Evolutionary conservation across 2,797 vertebrate genomes (phyloP), one percentile per base, ranked within the genome.

Genomic region (Sebastes taczanowskii): DNA sequence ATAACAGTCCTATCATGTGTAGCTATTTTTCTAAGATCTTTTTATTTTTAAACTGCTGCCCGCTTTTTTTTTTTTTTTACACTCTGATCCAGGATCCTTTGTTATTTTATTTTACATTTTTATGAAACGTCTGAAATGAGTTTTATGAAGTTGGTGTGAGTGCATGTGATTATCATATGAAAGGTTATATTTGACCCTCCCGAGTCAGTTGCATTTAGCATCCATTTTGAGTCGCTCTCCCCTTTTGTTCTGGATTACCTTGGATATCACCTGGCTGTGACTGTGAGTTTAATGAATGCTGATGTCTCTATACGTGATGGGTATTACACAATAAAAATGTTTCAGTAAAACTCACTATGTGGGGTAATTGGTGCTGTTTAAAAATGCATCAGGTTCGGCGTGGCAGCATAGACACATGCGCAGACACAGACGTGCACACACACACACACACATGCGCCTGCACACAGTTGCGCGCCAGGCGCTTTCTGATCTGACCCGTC

Each of bases 241-340:
- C 78, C 71, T 82, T 93, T 95, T 89, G 82, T 93, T 90, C 81
- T 84, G 88, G 79, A 89, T 89, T 93, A 89, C 88, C 75, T 92
- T 86, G 89, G 81, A 74, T 86, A 89, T 93, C 89, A 93, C 91
- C 92, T 92, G 89, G 81, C 83, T 78, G 70, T 74, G 91, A 90
- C 91, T 89, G 88, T 88, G 90, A 95, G 89, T 86, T 79, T 95
- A 94, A 96, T 95, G 93, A 94, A 94, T 91, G 90, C 92, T 94
- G 94, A 96, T 95, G 85, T 94, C 89, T 94, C 87, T 94, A 94
- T 95, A 94, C 85, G 90, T 94, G 91, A 84, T 72, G 78, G 89
- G 91, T 93, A 94, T 95, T 95, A 94, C 94, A 94, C 94, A 95
- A 95, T 95, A 94, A 93, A 95, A 96, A 96, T 95, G 92, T 94